Evolutionary conservation across 2,888 invertebrate genomes (phyloP).

Genomic region (Phortica magna): DNA sequence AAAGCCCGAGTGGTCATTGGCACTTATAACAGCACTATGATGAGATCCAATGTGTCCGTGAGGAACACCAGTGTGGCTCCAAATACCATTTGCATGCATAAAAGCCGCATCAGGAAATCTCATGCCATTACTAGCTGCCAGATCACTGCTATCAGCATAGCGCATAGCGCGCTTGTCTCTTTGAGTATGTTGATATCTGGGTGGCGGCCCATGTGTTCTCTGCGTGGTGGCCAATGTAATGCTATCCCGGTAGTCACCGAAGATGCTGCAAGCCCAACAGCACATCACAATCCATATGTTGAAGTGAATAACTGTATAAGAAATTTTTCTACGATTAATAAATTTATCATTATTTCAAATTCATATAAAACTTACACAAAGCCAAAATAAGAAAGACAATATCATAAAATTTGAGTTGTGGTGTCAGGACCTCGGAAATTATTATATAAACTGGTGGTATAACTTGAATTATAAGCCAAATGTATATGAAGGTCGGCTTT

Average conservation of each 20-base stretch:
- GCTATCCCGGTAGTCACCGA: neutral
- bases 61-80: neutral
- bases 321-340: neutral
- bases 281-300: slow-evolving; percentile 11
- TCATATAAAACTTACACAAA: neutral
- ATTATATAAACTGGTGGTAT: neutral
- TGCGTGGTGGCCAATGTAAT: neutral
- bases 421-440: neutral
- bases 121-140: neutral
- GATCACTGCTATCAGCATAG: neutral
- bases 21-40: neutral
- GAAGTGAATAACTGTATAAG: neutral
- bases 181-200: neutral
- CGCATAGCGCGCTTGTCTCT: neutral
- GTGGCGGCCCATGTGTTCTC: neutral
- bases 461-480: neutral
- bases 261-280: too few relatives aligned
- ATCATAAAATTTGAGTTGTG: neutral
- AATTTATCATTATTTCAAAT: neutral
- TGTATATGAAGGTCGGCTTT: neutral
- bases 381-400: neutral
- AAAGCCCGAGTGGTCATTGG: neutral
- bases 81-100: slow-evolving; percentile 3
- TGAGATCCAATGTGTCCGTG: neutral
- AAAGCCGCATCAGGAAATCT: neutral